These are phyloP conservation scores for Lasioglossum villosulum DNA, from an alignment of 2,888 invertebrate species.

Conservation along the genomic window DNA sequence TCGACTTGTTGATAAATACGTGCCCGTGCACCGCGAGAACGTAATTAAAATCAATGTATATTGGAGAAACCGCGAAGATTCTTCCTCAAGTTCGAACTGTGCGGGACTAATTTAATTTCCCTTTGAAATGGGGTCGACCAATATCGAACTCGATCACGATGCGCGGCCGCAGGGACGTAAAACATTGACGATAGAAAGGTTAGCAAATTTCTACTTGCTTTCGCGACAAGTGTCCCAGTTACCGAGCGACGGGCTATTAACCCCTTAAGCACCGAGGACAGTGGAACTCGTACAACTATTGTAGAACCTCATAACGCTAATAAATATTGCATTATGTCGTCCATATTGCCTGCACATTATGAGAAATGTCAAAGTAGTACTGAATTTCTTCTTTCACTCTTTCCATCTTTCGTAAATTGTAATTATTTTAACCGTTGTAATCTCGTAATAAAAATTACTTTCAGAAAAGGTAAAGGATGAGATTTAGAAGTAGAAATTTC, in stretches of 20 bases:
- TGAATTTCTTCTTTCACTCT: not conserved
- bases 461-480: too few relatives aligned
- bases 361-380: not conserved
- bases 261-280: not conserved
- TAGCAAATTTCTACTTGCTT: not conserved
- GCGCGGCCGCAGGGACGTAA: not conserved
- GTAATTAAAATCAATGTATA: slow-evolving; percentile 52
- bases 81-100: not conserved
- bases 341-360: not conserved
- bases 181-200: not conserved
- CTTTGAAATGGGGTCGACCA: not conserved
- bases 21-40: not conserved
- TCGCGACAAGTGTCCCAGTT: not conserved
- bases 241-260: not conserved
- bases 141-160: not conserved
- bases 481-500: too few relatives aligned
- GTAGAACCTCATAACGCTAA: not conserved
- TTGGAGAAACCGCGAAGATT: slow-evolving; percentile 8
- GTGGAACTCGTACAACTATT: not conserved
- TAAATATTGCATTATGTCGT: not conserved
- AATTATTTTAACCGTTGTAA: too few relatives aligned
- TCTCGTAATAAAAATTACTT: too few relatives aligned
- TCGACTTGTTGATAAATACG: slow-evolving; percentile 6
- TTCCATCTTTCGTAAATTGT: not conserved
- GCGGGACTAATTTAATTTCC: not conserved